phyloP scores from a whole-genome alignment of 2,113 vertebrate genomes.

The Engystomops pustulosus region DNA sequence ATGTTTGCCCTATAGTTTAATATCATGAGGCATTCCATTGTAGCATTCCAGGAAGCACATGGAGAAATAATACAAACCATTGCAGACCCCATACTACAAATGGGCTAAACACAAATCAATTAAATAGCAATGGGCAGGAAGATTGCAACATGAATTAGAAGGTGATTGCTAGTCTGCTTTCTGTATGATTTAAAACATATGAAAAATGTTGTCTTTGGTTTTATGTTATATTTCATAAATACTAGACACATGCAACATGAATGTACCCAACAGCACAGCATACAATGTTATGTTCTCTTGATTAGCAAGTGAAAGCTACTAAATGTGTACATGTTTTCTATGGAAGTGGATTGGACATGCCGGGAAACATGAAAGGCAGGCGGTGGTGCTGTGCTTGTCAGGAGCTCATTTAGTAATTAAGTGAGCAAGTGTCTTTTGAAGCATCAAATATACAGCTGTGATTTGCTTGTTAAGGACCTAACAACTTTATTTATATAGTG shows the following conservation, averaged over 20 bases:
- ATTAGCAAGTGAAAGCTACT: neutral
- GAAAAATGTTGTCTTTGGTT: no score
- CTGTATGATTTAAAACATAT: no score
- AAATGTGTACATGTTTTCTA: neutral
- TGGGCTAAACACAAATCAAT: no score
- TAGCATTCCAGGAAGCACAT: no score
- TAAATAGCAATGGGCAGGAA: no score
- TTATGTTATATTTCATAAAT: no score
- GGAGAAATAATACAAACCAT: no score
- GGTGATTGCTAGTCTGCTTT: no score
- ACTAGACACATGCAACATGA: neutral
- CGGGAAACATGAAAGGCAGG: neutral
- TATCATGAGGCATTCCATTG: no score
- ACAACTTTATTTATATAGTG: conserved; percentile 7
- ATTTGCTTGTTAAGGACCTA: conserved; percentile 2
- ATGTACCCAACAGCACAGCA: neutral
- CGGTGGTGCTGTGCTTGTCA: neutral
- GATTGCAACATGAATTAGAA: no score
- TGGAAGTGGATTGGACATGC: conserved; percentile 3
- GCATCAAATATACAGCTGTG: conserved; percentile 35
- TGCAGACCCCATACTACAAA: no score
- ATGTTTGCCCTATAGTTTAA: no score
- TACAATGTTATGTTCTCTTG: neutral
- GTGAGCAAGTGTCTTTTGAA: conserved; percentile 23
- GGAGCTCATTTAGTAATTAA: conserved; percentile 21